phyloP scores from a whole-genome alignment of 2,113 vertebrate species.

The Pluvianellus socialis region DNA sequence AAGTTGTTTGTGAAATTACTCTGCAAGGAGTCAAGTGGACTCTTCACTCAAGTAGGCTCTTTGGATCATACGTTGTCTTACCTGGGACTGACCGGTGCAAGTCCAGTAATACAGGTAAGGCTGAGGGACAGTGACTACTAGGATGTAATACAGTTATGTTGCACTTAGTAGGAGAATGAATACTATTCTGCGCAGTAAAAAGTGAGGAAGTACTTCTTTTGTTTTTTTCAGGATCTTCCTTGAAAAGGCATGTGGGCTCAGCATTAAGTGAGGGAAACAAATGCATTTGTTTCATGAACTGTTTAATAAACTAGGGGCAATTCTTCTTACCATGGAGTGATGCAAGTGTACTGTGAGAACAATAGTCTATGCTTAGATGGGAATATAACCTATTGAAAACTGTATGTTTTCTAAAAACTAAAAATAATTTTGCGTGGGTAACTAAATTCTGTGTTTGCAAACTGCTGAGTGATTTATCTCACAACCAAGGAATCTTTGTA shows the following conservation, averaged over 20 bases:
- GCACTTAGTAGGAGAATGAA: not conserved
- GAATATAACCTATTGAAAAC: not conserved
- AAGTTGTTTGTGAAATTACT: not conserved
- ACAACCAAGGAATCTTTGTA: not conserved
- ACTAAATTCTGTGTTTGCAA: not conserved
- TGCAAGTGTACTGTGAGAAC: not conserved
- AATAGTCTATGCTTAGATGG: not conserved
- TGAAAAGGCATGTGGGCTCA: not conserved
- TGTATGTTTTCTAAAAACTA: not conserved
- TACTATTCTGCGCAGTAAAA: not conserved
- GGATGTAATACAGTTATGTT: not conserved
- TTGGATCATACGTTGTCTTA: accelerated
- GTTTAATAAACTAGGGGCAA: not conserved
- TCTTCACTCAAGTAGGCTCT: not conserved
- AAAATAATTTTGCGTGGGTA: not conserved
- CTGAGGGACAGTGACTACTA: not conserved
- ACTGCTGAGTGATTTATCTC: not conserved
- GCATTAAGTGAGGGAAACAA: not conserved
- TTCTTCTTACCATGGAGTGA: not conserved
- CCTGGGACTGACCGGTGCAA: not conserved
- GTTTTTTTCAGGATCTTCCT: not conserved
- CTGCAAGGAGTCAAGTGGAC: constrained; percentile 1
- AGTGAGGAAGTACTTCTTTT: not conserved
- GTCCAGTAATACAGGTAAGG: not conserved
- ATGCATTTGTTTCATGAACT: not conserved